Evolutionary conservation across 2,797 vertebrate species (phyloP), one percentile per base, ranked within the genome.

Genomic region (Falco rusticolus): DNA sequence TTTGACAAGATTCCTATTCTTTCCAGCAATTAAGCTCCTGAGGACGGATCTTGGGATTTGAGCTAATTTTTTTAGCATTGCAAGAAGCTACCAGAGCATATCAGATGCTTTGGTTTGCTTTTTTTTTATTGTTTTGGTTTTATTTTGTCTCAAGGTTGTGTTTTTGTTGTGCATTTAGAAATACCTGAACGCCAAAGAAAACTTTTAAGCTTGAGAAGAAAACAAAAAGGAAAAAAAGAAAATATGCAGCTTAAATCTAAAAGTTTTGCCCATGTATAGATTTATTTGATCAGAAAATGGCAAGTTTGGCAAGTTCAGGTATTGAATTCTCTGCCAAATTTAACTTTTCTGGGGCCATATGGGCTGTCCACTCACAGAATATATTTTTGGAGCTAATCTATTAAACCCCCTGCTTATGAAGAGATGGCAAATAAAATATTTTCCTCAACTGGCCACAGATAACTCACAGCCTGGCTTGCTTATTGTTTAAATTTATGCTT

Each of bases 11-110:
- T 98, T 98, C 98, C 97, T 98, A 95, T 98, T 98, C 98, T 98
- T 98, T 99, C 98, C 98, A 98, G 98, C 98, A 99, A 99, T 99
- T 99, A 99, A 98, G 97, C 98, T 98, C 98, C 97, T 97, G 98
- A 98, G 98, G 98, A 98, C 98, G 98, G 97, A 97, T 98, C 98
- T 98, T 97, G 97, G 97, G 98, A 98, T 98, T 97, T 98, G 98
- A 98, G 97, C 98, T 98, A 98, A 98, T 98, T 98, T 99, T 90
- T 98, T 95, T 60, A 97, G 96, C 96, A 76, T 98, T 82, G 91
- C 76, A 87, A 97, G 98, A 98, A 98, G 98, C 97, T 98, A 97
- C 98, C 96, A 95, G 97, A 98, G 97, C 98, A 97, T 97, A 97
- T 98, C 97, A 97, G 82, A 96, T 89, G 94, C 98, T 98, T 98